These are phyloP conservation scores for Drosophila lacicola DNA, from an alignment of 2,888 invertebrate genomes.

Conservation along the genomic window DNA sequence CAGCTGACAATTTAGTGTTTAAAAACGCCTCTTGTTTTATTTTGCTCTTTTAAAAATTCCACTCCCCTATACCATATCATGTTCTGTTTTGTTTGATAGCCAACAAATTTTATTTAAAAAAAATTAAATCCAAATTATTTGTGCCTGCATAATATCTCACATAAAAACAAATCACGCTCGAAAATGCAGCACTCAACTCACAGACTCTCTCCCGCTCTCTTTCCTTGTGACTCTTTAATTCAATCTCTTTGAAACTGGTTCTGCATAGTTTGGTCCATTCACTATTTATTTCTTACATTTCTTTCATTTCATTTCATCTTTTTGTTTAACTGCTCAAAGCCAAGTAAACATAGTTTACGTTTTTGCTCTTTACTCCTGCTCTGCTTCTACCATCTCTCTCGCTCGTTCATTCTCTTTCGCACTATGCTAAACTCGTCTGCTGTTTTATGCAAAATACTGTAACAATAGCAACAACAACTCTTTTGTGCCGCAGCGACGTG, in stretches of 20 bases:
- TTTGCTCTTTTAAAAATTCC: neutral
- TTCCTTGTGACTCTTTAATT: slow-evolving; percentile 16
- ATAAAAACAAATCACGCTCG: slow-evolving; percentile 54
- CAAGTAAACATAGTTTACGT: slow-evolving; percentile 50
- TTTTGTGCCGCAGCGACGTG: slow-evolving; percentile 34
- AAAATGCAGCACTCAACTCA: slow-evolving; percentile 58
- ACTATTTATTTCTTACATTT: slow-evolving; percentile 50
- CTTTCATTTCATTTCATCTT: slow-evolving; percentile 38
- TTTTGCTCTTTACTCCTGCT: slow-evolving; percentile 10
- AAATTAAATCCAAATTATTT: slow-evolving; percentile 9
- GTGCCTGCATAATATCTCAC: slow-evolving; percentile 5
- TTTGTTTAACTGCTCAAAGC: slow-evolving; percentile 37
- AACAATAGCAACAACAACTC: slow-evolving; percentile 48
- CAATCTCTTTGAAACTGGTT: slow-evolving; percentile 51
- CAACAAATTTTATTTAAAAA: slow-evolving; percentile 26
- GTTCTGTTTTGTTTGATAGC: neutral
- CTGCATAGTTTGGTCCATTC: slow-evolving; percentile 55
- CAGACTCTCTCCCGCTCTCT: neutral
- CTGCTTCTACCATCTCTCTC: neutral
- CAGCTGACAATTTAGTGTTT: slow-evolving; percentile 7
- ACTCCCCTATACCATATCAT: too few relatives aligned
- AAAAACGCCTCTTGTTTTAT: slow-evolving; percentile 18
- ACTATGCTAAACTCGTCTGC: slow-evolving; percentile 15
- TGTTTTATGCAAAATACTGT: slow-evolving; percentile 55
- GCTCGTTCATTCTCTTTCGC: slow-evolving; percentile 1